Base-by-base conservation (phyloP, 2,888 invertebrate genomes). In the Polia nebulosa region DNA sequence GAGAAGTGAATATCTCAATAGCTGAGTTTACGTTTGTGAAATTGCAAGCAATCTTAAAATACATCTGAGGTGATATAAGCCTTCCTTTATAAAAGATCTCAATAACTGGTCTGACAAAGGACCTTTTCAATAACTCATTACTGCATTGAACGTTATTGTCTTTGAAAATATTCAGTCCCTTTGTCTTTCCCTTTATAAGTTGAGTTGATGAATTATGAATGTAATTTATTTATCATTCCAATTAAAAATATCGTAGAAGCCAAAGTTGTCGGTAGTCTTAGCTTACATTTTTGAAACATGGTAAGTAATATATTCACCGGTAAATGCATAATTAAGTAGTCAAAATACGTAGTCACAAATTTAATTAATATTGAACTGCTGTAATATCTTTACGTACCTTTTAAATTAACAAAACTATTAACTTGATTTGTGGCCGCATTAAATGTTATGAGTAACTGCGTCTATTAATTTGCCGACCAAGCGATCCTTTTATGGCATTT, bases 371-470 rank as follows among this genome's bases (percentile, higher is more conserved):
- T 41, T 41, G 17, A 32, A 8, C 1, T 44, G 8, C 1, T 29
- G 13, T 3, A 47, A 15, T n/a, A 45, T 32, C 32, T 62, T 53
- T 61, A 36, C 3, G 29, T 11, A 27, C n/a, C 41, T 29, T 22
- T 47, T 25, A 25, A 58, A 55, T 52, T 20, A 64, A 68, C 34
- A 44, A 44, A 53, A 61, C 49, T 44, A 62, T 59, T 36, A 59
- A 47, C 25, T 22, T 59, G 25, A 64, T 68, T 52, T 56, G 62
- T 51, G 20, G 27, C 25, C 4, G 29, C 8, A 53, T 69, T 62
- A 49, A 63, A 67, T 11, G 6, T 22, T n/a, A 47, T 32, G 32
- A 59, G 34, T 11, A 0, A 57, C 51, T 61, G 3, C 15, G 29
- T 34, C 7, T 57, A 58, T 55, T 47, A 41, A 52, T 32, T 25